These are phyloP conservation scores for Leptopilina clavipes DNA, from an alignment of 1,140 invertebrate genomes.

Conservation along the genomic window DNA sequence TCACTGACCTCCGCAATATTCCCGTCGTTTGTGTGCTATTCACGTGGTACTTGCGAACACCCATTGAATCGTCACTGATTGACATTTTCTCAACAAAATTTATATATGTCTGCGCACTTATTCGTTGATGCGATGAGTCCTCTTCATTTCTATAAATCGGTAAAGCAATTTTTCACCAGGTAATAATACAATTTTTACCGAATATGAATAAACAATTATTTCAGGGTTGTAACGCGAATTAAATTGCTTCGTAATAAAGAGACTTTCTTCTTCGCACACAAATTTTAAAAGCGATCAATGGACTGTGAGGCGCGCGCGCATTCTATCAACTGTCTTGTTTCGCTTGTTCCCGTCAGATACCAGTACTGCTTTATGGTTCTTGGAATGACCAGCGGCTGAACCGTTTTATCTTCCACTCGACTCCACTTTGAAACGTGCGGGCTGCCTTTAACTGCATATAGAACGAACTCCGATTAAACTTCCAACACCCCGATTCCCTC, in stretches of 20 bases:
- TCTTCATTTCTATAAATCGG: too few species aligned
- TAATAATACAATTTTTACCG: too few species aligned
- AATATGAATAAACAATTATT: too few species aligned
- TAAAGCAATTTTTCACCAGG: too few species aligned
- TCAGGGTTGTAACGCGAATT: too few species aligned
- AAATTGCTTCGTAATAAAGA: conserved; percentile 37
- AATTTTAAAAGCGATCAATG: conserved; percentile 71
- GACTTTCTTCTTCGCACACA: conserved; percentile 47
- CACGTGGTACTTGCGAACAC: not conserved
- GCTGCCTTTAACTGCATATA: conserved; percentile 49
- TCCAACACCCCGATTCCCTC: not conserved
- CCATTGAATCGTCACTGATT: not conserved
- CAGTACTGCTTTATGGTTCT: conserved; percentile 68
- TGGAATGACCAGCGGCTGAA: conserved; percentile 63
- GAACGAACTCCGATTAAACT: conserved; percentile 47
- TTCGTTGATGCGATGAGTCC: too few species aligned
- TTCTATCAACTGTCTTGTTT: conserved; percentile 61
- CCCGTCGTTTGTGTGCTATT: conserved; percentile 33
- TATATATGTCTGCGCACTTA: too few species aligned
- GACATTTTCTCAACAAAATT: not conserved
- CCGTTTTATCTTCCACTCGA: conserved; percentile 64
- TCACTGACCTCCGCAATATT: conserved; percentile 73
- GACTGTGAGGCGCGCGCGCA: conserved; percentile 67
- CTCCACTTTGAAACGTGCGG: conserved; percentile 56
- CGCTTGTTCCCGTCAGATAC: conserved; percentile 68